Evolutionary conservation across 1,140 invertebrate species (phyloP).

Genomic region (Hycleus phaleratus): DNA sequence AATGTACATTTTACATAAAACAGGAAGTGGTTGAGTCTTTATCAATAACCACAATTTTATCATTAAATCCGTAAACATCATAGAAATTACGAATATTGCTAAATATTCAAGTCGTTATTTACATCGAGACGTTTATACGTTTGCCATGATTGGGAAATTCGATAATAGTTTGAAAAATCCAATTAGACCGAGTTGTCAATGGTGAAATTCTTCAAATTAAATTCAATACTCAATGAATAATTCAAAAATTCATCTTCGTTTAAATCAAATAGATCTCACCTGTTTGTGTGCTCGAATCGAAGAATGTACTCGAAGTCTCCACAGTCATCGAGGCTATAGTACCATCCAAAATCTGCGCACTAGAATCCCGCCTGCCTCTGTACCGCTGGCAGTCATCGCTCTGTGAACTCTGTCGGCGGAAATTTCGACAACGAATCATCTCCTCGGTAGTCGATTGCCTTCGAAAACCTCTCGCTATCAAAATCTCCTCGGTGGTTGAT

Average conservation of each 20-base stretch:
- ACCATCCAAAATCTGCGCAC: slow-evolving; percentile 83
- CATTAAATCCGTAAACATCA: no score
- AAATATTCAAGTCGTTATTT: no score
- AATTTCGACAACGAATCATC: slow-evolving; percentile 84
- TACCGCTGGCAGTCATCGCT: slow-evolving; percentile 69
- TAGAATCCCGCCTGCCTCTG: slow-evolving; percentile 74
- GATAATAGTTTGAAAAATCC: no score
- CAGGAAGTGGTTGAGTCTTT: slow-evolving; percentile 2
- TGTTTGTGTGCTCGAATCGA: slow-evolving; percentile 87
- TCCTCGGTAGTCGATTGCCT: slow-evolving; percentile 86
- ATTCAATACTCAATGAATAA: no score
- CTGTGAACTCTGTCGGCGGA: slow-evolving; percentile 70
- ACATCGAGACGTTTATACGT: no score
- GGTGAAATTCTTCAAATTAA: no score
- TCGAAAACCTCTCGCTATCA: slow-evolving; percentile 81
- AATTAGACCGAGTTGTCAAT: no score
- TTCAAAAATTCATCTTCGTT: no score
- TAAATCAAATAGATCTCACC: slow-evolving; percentile 51
- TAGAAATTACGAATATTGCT: no score
- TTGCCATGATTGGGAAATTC: no score
- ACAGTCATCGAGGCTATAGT: slow-evolving; percentile 90
- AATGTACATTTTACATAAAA: neutral
- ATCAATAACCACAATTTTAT: neutral
- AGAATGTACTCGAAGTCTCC: slow-evolving; percentile 84
- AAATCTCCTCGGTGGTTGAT: slow-evolving; percentile 85